Evolutionary conservation across 2,797 vertebrate genomes (phyloP).

Genomic region (Monodelphis domestica): DNA sequence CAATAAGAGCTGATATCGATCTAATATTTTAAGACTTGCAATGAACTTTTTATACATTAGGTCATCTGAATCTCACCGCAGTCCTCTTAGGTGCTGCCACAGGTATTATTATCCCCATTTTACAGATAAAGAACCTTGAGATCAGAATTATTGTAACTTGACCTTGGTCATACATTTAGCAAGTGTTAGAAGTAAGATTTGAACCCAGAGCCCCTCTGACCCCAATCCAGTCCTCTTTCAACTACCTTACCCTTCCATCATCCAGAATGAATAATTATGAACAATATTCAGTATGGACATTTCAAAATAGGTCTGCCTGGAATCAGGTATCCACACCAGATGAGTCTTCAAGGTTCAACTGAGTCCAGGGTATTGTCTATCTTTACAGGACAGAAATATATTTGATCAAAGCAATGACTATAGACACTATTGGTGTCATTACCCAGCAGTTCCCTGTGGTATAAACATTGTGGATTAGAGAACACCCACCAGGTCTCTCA

Average conservation of each 20-base stretch:
- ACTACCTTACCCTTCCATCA: background rate
- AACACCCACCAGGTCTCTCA: background rate
- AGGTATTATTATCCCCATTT: background rate
- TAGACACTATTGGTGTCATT: background rate
- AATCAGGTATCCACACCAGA: background rate
- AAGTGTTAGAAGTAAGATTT: background rate
- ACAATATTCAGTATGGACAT: no score
- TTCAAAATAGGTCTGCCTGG: background rate
- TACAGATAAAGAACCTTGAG: background rate
- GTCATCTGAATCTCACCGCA: background rate
- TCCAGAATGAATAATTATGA: background rate
- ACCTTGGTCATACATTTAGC: background rate
- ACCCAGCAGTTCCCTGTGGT: conserved; percentile 28
- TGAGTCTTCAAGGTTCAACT: background rate
- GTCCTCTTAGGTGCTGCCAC: background rate
- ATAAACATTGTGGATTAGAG: background rate
- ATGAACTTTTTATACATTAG: background rate
- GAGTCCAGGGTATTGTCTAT: conserved; percentile 12
- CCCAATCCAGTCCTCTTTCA: background rate
- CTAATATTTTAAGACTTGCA: background rate
- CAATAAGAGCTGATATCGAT: background rate
- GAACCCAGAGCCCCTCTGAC: background rate
- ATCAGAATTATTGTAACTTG: background rate
- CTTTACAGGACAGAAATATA: conserved; percentile 51
- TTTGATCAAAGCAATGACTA: conserved; percentile 39